phyloP scores from a whole-genome alignment of 2,888 invertebrate species.

The Cosmopolites sordidus region DNA sequence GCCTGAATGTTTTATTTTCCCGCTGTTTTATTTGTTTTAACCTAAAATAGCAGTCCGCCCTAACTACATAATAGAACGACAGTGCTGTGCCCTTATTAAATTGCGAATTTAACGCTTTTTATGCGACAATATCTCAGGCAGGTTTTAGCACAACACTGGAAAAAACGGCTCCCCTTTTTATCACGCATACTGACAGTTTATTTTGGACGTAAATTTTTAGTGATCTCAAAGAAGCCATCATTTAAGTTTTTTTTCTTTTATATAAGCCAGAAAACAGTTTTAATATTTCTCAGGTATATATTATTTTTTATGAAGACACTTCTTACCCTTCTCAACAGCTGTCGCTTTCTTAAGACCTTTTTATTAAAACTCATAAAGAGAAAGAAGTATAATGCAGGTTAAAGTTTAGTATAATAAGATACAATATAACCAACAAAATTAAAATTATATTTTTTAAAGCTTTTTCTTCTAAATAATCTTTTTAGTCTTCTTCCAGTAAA shows the following conservation, averaged over 20 bases:
- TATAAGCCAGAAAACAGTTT: slow-evolving; percentile 9
- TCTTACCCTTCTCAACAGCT: slow-evolving; percentile 9
- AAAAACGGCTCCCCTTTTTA: slow-evolving; percentile 6
- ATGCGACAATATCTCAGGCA: slow-evolving; percentile 6
- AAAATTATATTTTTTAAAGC: no score
- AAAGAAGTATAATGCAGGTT: neutral
- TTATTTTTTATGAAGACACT: slow-evolving; percentile 12
- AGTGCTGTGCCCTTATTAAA: neutral
- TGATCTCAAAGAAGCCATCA: slow-evolving; percentile 9
- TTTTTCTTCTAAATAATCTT: no score
- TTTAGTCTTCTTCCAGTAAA: no score
- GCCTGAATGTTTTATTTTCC: neutral
- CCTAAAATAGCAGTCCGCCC: neutral
- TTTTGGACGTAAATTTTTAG: slow-evolving; percentile 12
- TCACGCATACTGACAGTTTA: slow-evolving; percentile 3
- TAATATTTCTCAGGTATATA: slow-evolving; percentile 12
- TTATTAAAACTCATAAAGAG: slow-evolving; percentile 24
- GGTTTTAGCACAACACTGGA: neutral
- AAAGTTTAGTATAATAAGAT: neutral
- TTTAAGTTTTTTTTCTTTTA: slow-evolving; percentile 7
- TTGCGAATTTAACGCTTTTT: slow-evolving; percentile 2
- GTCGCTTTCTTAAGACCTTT: slow-evolving; percentile 14
- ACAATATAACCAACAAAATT: no score
- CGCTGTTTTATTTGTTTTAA: neutral
- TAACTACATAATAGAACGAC: neutral